These are phyloP conservation scores for Alauda arvensis DNA, from an alignment of 2,797 vertebrate genomes.

Conservation along the genomic window DNA sequence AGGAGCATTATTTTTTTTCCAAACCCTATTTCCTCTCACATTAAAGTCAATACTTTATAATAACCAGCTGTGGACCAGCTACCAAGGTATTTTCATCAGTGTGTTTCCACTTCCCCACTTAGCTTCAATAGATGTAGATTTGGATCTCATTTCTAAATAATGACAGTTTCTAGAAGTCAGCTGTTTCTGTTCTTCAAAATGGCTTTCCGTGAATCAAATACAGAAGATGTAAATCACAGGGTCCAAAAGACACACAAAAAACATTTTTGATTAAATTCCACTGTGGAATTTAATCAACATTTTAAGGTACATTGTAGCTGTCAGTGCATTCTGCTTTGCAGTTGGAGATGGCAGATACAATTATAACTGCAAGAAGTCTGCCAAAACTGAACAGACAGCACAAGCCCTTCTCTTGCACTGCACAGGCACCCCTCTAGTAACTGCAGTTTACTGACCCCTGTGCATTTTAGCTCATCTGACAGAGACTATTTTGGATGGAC, in stretches of 20 bases:
- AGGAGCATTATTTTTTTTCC: background rate
- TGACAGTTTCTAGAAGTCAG: background rate
- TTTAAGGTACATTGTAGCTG: background rate
- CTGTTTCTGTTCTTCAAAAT: background rate
- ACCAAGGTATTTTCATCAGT: background rate
- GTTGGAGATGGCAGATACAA: background rate
- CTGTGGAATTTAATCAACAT: background rate
- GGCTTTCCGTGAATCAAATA: background rate
- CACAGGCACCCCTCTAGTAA: background rate
- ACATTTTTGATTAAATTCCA: background rate
- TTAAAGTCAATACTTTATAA: background rate
- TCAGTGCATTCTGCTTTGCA: background rate
- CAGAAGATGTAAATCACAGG: background rate
- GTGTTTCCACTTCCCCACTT: background rate
- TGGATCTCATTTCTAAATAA: background rate
- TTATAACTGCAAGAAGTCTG: background rate
- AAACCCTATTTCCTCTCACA: background rate
- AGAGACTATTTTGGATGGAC: constrained; percentile 4
- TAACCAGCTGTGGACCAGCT: background rate
- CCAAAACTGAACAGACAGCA: background rate
- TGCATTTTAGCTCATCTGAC: background rate
- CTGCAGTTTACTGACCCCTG: background rate
- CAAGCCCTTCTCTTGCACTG: background rate
- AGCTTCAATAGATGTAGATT: background rate
- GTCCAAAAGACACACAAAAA: background rate